phyloP scores from a whole-genome alignment of 92 coral and sea anemone genomes.

The Plumapathes pennacea region DNA sequence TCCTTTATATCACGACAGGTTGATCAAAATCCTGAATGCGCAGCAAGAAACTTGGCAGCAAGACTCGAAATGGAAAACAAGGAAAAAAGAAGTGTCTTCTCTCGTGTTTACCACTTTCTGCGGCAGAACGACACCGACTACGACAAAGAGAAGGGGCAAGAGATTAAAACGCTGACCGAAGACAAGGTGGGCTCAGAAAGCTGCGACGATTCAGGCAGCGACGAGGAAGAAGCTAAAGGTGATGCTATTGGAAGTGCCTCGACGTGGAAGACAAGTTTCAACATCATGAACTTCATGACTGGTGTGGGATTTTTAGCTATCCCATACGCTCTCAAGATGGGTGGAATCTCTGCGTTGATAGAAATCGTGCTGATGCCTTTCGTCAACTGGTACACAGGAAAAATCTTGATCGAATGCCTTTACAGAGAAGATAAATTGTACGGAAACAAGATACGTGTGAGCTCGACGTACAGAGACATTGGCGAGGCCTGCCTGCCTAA shows the following conservation, averaged over 20 bases:
- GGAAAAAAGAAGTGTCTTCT: no score
- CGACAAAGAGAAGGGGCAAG: no score
- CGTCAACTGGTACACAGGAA: slow-evolving; percentile 43
- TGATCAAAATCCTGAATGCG: no score
- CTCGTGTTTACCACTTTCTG: no score
- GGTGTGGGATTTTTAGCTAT: slow-evolving; percentile 57
- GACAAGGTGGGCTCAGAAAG: no score
- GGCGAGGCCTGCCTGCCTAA: slow-evolving; percentile 51
- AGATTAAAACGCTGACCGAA: no score
- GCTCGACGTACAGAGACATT: slow-evolving; percentile 51
- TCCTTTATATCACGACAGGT: no score
- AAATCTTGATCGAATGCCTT: slow-evolving; percentile 42
- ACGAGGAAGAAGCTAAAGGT: no score
- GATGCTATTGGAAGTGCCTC: slow-evolving; percentile 13
- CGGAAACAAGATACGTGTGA: slow-evolving; percentile 18
- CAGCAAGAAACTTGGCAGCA: no score
- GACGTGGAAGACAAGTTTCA: slow-evolving; percentile 40
- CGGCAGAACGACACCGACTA: no score
- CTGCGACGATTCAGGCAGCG: no score
- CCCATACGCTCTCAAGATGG: slow-evolving; percentile 50
- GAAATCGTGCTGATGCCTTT: slow-evolving; percentile 37
- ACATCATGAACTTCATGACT: slow-evolving; percentile 45
- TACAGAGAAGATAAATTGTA: slow-evolving; percentile 19
- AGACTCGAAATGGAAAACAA: no score
- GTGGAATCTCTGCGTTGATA: slow-evolving; percentile 40